Conservation (phyloP, 64 coral and sea anemone species). For the Pocillopora verrucosa region DNA sequence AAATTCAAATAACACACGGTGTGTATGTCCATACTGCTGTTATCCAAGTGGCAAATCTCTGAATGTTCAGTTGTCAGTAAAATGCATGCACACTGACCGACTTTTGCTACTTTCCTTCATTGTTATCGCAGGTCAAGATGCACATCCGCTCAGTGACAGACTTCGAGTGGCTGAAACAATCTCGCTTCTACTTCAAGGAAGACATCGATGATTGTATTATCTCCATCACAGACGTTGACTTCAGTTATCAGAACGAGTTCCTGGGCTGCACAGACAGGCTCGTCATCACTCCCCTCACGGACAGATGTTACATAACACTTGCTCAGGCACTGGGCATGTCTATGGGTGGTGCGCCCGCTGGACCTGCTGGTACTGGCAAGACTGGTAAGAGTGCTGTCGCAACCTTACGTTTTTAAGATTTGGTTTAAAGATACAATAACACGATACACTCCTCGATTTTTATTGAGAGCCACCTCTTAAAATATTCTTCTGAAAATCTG, state of each 20-base stretch:
- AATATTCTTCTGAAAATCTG: too few relatives aligned
- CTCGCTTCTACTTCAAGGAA: slow-evolving; percentile 96
- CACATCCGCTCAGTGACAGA: slow-evolving; percentile 84
- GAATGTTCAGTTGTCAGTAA: neutral
- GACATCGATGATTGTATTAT: slow-evolving; percentile 91
- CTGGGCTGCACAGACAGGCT: slow-evolving; percentile 88
- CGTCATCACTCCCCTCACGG: slow-evolving; percentile 90
- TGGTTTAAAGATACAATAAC: too few relatives aligned
- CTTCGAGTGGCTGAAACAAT: slow-evolving; percentile 96
- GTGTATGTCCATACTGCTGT: too few relatives aligned
- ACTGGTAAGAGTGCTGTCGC: slow-evolving; percentile 50
- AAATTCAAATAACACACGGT: too few relatives aligned
- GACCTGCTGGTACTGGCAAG: slow-evolving; percentile 94
- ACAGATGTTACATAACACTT: slow-evolving; percentile 93
- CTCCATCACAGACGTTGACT: slow-evolving; percentile 93
- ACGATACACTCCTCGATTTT: too few relatives aligned
- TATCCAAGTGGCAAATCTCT: too few relatives aligned
- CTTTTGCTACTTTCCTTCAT: neutral
- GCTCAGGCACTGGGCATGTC: slow-evolving; percentile 95
- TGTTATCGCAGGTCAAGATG: slow-evolving; percentile 72
- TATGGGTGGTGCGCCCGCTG: slow-evolving; percentile 92
- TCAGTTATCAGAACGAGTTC: slow-evolving; percentile 95
- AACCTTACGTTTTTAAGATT: neutral
- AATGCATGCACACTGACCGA: too few relatives aligned
- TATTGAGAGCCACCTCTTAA: too few relatives aligned